These are phyloP conservation scores for Vireo altiloquus DNA, from an alignment of 2,113 vertebrate genomes.

Conservation along the genomic window DNA sequence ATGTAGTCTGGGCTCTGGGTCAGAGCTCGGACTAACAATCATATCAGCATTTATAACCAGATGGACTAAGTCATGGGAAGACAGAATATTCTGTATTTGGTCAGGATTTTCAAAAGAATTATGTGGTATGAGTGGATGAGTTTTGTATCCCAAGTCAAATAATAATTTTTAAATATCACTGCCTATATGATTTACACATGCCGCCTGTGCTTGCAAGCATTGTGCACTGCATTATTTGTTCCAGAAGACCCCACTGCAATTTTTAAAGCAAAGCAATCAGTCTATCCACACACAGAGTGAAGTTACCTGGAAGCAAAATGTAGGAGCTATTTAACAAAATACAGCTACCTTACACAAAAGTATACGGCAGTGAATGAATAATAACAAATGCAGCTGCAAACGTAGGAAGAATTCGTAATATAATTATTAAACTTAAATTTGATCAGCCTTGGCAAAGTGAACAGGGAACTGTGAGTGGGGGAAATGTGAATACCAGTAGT, in stretches of 20 bases:
- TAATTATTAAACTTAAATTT: conserved; percentile 30
- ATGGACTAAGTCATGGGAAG: neutral
- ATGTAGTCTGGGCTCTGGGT: neutral
- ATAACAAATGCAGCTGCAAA: conserved; percentile 39
- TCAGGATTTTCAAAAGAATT: neutral
- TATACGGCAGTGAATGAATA: neutral
- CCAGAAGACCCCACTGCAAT: neutral
- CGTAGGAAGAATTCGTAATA: conserved; percentile 9
- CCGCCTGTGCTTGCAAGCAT: neutral
- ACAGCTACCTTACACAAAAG: neutral
- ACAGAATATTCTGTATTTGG: neutral
- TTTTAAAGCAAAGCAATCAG: neutral
- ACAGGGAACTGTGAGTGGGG: neutral
- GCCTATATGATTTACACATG: neutral
- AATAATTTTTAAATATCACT: neutral
- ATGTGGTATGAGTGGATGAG: neutral
- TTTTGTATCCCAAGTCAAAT: neutral
- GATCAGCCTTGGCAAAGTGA: conserved; percentile 9
- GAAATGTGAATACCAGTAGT: neutral
- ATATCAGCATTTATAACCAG: neutral
- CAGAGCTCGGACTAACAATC: neutral
- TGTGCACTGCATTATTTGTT: neutral
- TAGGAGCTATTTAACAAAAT: conserved; percentile 26
- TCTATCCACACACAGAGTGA: neutral
- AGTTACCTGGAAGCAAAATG: neutral